Percentiles rank a stretch among this genome's conserved stretches.
Evolutionary conservation across 2,888 invertebrate species (phyloP).

Genomic region (Trichopoda pennipes): DNA sequence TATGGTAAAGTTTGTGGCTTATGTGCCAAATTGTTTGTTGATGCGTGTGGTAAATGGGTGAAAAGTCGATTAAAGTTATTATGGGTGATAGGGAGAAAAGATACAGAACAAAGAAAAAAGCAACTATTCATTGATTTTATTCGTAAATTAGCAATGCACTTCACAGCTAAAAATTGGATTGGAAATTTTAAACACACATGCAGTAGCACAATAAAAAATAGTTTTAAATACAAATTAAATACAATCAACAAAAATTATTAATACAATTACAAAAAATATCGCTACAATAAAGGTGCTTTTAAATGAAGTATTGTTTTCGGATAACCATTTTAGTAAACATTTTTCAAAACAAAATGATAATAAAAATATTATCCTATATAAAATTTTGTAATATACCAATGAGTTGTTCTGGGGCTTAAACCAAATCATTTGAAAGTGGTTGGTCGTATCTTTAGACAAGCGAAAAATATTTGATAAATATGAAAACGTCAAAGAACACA

Average conservation of each 20-base stretch:
- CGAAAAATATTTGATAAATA: no score
- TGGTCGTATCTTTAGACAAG: no score
- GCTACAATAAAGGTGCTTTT: no score
- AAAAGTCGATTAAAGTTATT: conserved; percentile 41
- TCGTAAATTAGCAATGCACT: neutral
- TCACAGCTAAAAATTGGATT: neutral
- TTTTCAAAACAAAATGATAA: no score
- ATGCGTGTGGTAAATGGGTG: conserved; percentile 38
- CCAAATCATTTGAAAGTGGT: no score
- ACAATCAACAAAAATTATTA: neutral
- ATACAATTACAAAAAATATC: no score
- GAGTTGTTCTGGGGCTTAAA: no score
- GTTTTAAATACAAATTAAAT: neutral
- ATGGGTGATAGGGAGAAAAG: conserved; percentile 18
- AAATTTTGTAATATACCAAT: no score
- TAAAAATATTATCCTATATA: no score
- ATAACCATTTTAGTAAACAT: no score
- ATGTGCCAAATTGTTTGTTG: conserved; percentile 44
- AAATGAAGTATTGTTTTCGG: no score
- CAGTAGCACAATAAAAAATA: neutral
- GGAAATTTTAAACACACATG: neutral
- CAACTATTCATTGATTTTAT: conserved; percentile 21
- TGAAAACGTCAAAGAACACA: no score
- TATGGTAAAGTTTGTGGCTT: conserved; percentile 50
- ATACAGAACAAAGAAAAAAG: neutral